Base-by-base conservation (phyloP, 2,888 invertebrate genomes). In the Hyppa rectilinea region DNA sequence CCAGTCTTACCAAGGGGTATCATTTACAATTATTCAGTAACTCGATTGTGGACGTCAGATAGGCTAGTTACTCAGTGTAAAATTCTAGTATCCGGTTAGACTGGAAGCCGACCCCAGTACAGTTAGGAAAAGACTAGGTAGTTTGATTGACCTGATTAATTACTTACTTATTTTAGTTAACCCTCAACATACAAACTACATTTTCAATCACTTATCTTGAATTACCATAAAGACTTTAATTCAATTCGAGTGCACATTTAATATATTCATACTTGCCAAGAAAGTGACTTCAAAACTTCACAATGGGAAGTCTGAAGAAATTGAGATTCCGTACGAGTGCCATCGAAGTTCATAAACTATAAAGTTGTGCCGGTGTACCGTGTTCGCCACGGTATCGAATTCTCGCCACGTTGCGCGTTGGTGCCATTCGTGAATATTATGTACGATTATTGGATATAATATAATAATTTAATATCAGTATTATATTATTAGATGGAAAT, bases 311-410 rank as follows among this genome's bases (percentile, higher is more conserved):
- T 63, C 71, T 76, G 52, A 71, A 71, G 80, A 69, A 75, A 80
- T 81, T 81, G 59, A 60, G 64, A 83, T 83, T 73, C 75, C 63
- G 43, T 40, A 40, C 75, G 75, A 78, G 75, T 75, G 62, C 71
- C 60, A 52, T 56, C 55, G 72, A 52, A 78, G 58, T 81, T 84
- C 75, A 79, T 84, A 81, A 84, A 81, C 75, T 84, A 71, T 79
- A 66, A 76, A 81, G 62, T 71, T 75, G n/a, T 31, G 55, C 65
- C 73, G 40, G 36, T 23, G 20, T 20, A 71, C 71, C 52, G 63
- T 83, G 49, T 62, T 71, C 62, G 47, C 64, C 67, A 17, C 55
- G 29, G 52, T 75, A 79, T 78, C 52, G 81, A 29, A 79, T 74
- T 71, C 73, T 49, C 36, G 58, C 75, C 85, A 83, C 81, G 80